Base-by-base conservation (phyloP, 2,888 invertebrate genomes). In the Dyspetes luteomarginatus region DNA sequence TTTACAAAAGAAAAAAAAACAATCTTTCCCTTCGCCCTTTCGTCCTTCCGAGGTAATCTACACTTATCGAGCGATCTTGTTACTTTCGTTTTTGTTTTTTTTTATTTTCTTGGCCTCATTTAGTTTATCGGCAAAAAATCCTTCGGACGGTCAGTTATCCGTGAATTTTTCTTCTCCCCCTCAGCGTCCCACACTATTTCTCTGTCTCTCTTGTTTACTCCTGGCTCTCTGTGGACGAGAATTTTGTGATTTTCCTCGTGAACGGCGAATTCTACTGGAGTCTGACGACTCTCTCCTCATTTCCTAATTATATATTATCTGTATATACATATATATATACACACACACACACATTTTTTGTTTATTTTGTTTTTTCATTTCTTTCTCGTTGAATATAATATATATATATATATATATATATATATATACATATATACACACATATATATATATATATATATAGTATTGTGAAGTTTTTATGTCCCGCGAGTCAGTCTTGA, bases 401-500 rank as follows among this genome's bases (percentile, higher is more conserved):
- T 62, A 52, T 76, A 72, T 69, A 67, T 72, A 67, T 76, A 71
- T 45, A 67, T 73, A 67, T 52, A 68, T 64, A 74, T 69, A 22
- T 74, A 64, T 41, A 52, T 41, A 50, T 48, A 58, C 58, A 58
- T 52, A 50, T 50, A 48, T 12, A 28, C 17, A 36, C 74, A 50
- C 64, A 50, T 58, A 43, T 48, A 48, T 77, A 60, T 68, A 56
- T 69, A 69, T 58, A 60, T 81, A 78, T 71, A 56, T 79, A 71
- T 69, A 78, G 56, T 79, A 50, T 78, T 77, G 56, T 55, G 77
- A 73, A 81, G 81, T 48, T 82, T 82, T 78, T 73, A 71, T 81
- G 76, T 87, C 84, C 86, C 85, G 87, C 87, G 87, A 89, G 89
- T 90, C 90, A 90, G 90, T 90, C 90, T 90, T 90, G 88, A 90